Evolutionary conservation across 2,888 invertebrate species (phyloP).

Genomic region (Drosophila mimetica): DNA sequence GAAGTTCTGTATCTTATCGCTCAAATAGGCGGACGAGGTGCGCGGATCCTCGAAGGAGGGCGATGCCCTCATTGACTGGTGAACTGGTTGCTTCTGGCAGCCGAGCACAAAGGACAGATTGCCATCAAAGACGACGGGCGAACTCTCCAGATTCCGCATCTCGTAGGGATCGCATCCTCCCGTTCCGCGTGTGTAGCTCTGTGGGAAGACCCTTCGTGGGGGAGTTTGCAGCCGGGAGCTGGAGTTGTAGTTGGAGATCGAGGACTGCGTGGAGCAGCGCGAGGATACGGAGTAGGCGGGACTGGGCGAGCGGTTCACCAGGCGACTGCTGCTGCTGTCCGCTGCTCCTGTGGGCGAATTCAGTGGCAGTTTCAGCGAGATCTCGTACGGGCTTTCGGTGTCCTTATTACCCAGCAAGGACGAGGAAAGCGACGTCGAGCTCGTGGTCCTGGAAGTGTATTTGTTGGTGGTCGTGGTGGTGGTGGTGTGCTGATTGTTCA

Average conservation of each 20-base stretch:
- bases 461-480: constrained; percentile 32
- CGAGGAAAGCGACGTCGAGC: constrained; percentile 58
- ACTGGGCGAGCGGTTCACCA: constrained; percentile 86
- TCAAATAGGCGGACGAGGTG: constrained; percentile 91
- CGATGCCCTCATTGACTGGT: constrained; percentile 88
- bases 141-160: constrained; percentile 88
- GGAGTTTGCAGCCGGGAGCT: constrained; percentile 74
- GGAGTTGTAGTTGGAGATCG: constrained; percentile 56
- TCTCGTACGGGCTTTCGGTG: constrained; percentile 62
- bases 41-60: constrained; percentile 91
- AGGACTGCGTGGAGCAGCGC: constrained; percentile 68
- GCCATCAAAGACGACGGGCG: constrained; percentile 92
- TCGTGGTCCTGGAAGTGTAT: constrained; percentile 13
- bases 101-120: constrained; percentile 92
- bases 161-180: constrained; percentile 86
- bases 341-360: constrained; percentile 33
- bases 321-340: constrained; percentile 58
- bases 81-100: constrained; percentile 88
- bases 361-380: constrained; percentile 75
- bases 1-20: constrained; percentile 91
- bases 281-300: constrained; percentile 84
- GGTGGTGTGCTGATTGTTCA: not conserved
- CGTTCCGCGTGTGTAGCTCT: constrained; percentile 85
- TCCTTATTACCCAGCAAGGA: constrained; percentile 59
- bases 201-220: constrained; percentile 89